These are phyloP conservation scores for Tinamus major DNA, from an alignment of 2,797 vertebrate genomes.

Conservation along the genomic window DNA sequence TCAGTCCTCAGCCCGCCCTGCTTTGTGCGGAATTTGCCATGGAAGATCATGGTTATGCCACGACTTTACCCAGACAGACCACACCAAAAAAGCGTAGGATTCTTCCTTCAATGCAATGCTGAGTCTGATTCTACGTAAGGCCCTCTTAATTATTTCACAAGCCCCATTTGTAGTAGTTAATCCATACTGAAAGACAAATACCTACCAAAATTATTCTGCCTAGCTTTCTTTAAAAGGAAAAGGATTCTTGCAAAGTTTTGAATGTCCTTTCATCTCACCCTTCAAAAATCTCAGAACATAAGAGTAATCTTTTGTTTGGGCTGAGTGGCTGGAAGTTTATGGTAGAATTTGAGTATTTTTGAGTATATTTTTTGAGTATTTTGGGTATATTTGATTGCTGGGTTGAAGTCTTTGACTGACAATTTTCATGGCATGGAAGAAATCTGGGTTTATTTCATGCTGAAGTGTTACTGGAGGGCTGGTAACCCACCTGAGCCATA, in stretches of 20 bases:
- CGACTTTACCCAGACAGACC: constrained; percentile 98
- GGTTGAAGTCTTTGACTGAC: not conserved
- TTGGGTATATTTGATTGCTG: not conserved
- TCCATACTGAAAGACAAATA: not conserved
- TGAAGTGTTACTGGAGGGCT: not conserved
- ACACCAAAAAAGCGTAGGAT: constrained; percentile 98
- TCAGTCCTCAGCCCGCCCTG: constrained; percentile 99
- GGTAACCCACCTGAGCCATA: not conserved
- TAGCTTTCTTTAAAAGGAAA: not conserved
- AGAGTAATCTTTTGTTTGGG: not conserved
- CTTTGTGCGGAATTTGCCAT: constrained; percentile 97
- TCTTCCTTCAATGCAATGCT: constrained; percentile 99
- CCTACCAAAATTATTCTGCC: not conserved
- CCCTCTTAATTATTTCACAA: constrained; percentile 40
- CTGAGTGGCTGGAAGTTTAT: not conserved
- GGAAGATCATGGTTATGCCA: constrained; percentile 99
- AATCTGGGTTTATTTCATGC: not conserved
- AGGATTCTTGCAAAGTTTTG: not conserved
- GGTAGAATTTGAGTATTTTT: not conserved
- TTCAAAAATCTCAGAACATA: not conserved
- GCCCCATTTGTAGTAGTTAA: not conserved
- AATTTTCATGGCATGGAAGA: not conserved
- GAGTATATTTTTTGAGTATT: not conserved
- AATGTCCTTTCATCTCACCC: fast-evolving
- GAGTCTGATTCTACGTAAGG: constrained; percentile 99